Base-by-base conservation (phyloP, 1,140 invertebrate genomes). In the Leptopilina boulardi region DNA sequence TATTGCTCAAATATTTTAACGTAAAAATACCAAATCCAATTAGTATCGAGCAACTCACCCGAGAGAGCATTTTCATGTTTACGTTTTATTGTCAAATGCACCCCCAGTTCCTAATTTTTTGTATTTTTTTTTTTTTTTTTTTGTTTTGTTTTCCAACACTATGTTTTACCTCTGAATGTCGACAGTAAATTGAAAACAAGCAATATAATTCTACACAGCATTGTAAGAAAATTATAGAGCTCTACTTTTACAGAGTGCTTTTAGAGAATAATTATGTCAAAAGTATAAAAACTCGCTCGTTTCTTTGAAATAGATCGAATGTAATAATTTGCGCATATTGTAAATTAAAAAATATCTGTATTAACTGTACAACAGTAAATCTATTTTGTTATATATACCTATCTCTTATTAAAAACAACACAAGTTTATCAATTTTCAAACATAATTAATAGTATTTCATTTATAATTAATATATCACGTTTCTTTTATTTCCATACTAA, bases 11-110 rank as follows among this genome's bases (percentile, higher is more conserved):
- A 66, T 66, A 66, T 66, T 66, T 30, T 66, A 30, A 66, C 59
- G 59, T 66, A 66, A 66, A 66, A 66, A 66, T 66, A 66, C 59
- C 23, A 26, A 66, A 66, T 66, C 26, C 59, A 66, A 66, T 66
- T 66, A 66, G 59, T 30, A 34, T 66, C 26, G 59, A 66, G 59
- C 59, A 30, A 30, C 23, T 30, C 59, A n/a, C 59, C 23, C 56
- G 23, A 66, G 21, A 66, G 59, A 66, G 59, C 59, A 66, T 66
- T 66, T 66, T 66, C 59, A 66, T 66, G 59, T 66, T 30, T 66
- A 30, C 59, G 59, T 34, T 66, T 66, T 66, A 66, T 66, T 66
- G 59, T 15, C 59, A 23, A 66, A n/a, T 66, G 11, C 26, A 30
- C 23, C 59, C 18, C 59, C 15, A 23, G 26, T 66, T 30, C 26